Base-by-base conservation (phyloP, 1,140 invertebrate species). In the Sinella curviseta region DNA sequence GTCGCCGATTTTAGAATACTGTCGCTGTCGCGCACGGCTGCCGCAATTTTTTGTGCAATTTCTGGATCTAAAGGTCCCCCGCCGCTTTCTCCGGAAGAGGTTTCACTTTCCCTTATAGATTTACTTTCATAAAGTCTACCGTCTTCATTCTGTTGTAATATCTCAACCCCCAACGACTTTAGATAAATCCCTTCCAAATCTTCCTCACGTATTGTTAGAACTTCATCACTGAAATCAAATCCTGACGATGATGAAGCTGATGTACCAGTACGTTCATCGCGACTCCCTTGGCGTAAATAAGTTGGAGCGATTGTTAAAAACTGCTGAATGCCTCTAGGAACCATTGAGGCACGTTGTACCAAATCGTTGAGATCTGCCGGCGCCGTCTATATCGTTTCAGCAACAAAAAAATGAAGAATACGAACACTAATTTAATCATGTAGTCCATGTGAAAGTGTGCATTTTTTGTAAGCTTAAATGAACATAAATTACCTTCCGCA, bases 261-360 rank as follows among this genome's bases (percentile, higher is more conserved):
- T 74, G 30, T 12, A 34, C 70, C 30, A 30, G 31, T 33, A 12
- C 26, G 12, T 28, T 75, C 39, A 12, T 31, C 70, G 31, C 12
- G 8, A 16, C 16, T 33, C 12, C 34, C 30, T 34, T 12, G 70
- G 16, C 34, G 74, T 20, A 79, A 36, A 65, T 78, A 70, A 14
- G 73, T 79, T 26, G 79, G 75, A 36, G 82, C 77, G 78, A 83
- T 81, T 55, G 55, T 57, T 24, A 83, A 77, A 82, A 86, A 85
- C 57, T 85, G 85, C 78, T 85, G 85, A 0, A 87, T 54, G 54
- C 87, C 87, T 82, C 86, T 83, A 30, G 83, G 78, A 4, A 88
- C 83, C 85, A 87, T 86, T 4, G 85, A 85, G 3, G 85, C 82
- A 81, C 87, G 80, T 81, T 86, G 84, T 4, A 85, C 17, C 14